A percentile compares a stretch with the other conserved stretches of the same genome.
Conservation (phyloP, 2,888 invertebrate genomes). For the Synanthedon vespiformis region DNA sequence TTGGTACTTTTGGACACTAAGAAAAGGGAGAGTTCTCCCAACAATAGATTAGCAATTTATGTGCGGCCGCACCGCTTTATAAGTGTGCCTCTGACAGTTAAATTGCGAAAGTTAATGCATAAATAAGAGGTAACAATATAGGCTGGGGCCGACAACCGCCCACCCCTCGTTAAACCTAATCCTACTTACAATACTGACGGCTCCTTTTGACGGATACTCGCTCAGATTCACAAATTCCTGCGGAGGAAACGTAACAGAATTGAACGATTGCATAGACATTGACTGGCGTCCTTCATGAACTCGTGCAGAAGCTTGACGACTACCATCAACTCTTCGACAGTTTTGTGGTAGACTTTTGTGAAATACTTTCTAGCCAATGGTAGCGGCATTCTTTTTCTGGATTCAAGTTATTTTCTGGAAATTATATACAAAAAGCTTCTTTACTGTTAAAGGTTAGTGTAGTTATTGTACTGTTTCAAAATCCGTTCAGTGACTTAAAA, state of each 20-base stretch:
- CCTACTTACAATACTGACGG: slow-evolving; percentile 6
- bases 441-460: no score
- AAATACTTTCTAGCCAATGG: no score
- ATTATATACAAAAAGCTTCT: no score
- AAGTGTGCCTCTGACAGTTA: slow-evolving; percentile 43
- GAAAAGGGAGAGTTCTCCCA: slow-evolving; percentile 12
- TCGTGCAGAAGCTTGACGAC: no score
- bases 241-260: not conserved
- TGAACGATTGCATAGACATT: not conserved
- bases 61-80: slow-evolving; percentile 13
- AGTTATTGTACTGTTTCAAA: no score
- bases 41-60: slow-evolving; percentile 39
- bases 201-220: slow-evolving; percentile 6
- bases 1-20: slow-evolving; percentile 21
- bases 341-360: no score
- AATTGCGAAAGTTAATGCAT: slow-evolving; percentile 65
- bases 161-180: slow-evolving; percentile 2
- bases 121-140: slow-evolving; percentile 62
- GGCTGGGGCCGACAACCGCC: slow-evolving; percentile 11
- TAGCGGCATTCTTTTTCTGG: no score
- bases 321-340: no score
- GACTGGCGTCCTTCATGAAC: no score
- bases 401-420: no score
- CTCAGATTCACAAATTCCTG: not conserved
- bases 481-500: no score